Conservation (phyloP, 2,797 vertebrate genomes). For the Sphaeramia orbicularis region DNA sequence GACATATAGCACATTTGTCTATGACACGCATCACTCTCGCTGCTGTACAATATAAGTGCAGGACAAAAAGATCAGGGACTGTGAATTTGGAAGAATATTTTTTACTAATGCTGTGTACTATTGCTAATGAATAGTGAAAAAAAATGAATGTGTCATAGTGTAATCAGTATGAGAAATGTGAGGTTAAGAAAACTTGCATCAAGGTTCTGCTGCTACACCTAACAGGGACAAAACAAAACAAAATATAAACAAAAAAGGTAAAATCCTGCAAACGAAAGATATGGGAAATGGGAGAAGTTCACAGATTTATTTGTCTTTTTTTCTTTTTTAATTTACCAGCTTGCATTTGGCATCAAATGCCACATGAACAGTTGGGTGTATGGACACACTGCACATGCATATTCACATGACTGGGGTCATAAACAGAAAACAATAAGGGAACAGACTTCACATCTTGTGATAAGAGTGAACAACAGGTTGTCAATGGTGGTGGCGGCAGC, state of each 20-base stretch:
- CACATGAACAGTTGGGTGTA: constrained; percentile 68
- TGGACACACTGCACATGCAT: constrained; percentile 82
- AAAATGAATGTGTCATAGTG: constrained; percentile 56
- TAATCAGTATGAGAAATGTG: constrained; percentile 62
- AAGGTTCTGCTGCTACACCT: constrained; percentile 80
- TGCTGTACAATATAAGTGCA: constrained; percentile 65
- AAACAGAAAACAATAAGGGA: constrained; percentile 64
- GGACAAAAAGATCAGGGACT: constrained; percentile 71
- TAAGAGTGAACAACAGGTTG: constrained; percentile 79
- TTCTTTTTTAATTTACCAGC: constrained; percentile 46
- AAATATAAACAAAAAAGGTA: constrained; percentile 53
- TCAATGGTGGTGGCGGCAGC: constrained; percentile 76
- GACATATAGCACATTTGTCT: background rate
- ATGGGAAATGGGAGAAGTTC: constrained; percentile 62
- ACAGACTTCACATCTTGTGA: constrained; percentile 77
- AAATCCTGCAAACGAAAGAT: constrained; percentile 84
- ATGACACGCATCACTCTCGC: constrained; percentile 59
- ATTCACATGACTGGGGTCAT: constrained; percentile 77
- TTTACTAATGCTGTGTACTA: constrained; percentile 64
- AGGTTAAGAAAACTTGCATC: constrained; percentile 75
- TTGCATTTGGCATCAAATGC: constrained; percentile 62
- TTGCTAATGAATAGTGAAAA: constrained; percentile 51
- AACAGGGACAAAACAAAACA: constrained; percentile 75
- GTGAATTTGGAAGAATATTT: constrained; percentile 68
- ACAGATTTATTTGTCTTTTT: constrained; percentile 26